A percentile compares a stretch with the other conserved stretches of the same genome.
phyloP scores from a whole-genome alignment of 2,113 vertebrate species.

The Campylomormyrus tamandua region DNA sequence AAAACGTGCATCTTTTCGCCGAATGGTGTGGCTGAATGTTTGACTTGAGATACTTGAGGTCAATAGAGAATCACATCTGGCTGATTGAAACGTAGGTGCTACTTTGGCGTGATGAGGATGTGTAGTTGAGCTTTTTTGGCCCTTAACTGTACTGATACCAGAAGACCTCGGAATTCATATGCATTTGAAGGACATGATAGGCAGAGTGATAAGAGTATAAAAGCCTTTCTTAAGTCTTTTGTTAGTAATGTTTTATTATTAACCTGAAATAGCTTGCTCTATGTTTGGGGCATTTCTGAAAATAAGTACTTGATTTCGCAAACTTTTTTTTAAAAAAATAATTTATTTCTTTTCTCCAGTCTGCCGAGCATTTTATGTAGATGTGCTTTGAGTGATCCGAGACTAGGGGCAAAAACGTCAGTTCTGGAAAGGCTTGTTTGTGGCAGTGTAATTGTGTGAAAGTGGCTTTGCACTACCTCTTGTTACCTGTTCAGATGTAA shows the following conservation, averaged over 20 bases:
- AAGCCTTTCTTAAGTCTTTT: not conserved
- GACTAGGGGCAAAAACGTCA: conserved; percentile 28
- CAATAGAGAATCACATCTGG: not conserved
- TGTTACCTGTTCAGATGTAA: conserved; percentile 69
- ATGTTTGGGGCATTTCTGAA: conserved; percentile 64
- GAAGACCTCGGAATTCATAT: conserved; percentile 48
- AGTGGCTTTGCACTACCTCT: conserved; percentile 69
- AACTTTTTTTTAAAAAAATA: conserved; percentile 45
- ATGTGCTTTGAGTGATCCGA: conserved; percentile 61
- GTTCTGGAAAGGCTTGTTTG: conserved; percentile 6
- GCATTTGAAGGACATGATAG: conserved; percentile 20
- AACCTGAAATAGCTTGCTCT: conserved; percentile 33
- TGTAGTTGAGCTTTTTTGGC: conserved; percentile 15
- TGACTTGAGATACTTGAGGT: not conserved
- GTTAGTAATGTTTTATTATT: not conserved
- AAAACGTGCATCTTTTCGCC: conserved; percentile 42
- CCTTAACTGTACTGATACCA: conserved; percentile 50
- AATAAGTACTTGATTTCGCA: conserved; percentile 62
- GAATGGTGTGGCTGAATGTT: conserved; percentile 58
- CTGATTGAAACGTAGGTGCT: conserved; percentile 49
- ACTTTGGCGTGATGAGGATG: conserved; percentile 37
- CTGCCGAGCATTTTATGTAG: conserved; percentile 27
- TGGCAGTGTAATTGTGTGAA: conserved; percentile 60
- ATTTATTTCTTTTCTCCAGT: conserved; percentile 40
- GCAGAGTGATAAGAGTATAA: not conserved